These are phyloP conservation scores for Athalia cordata DNA, from an alignment of 2,888 invertebrate species.

Conservation along the genomic window DNA sequence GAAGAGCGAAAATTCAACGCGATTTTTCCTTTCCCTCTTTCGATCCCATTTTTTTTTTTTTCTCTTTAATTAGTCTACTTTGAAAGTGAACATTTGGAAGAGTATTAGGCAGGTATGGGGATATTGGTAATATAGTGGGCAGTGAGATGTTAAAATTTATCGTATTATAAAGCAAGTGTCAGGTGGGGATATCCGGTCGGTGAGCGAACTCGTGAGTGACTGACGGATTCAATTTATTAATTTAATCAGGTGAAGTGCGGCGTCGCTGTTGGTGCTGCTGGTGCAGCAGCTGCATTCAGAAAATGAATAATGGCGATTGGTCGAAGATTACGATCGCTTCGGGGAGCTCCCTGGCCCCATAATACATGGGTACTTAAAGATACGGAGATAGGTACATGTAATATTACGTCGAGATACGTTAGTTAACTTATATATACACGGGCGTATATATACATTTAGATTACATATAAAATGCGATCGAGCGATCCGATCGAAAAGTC, in stretches of 20 bases:
- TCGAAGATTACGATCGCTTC: slow-evolving; percentile 30
- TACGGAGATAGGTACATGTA: slow-evolving; percentile 26
- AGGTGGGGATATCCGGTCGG: slow-evolving; percentile 30
- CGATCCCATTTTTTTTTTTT: too few species aligned
- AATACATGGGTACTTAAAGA: slow-evolving; percentile 34
- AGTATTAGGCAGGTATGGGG: too few species aligned
- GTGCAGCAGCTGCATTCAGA: slow-evolving; percentile 31
- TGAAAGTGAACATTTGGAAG: too few species aligned
- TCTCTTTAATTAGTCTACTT: too few species aligned
- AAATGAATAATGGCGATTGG: slow-evolving; percentile 40
- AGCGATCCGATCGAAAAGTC: slow-evolving; percentile 19
- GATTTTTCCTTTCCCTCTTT: too few species aligned
- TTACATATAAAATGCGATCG: slow-evolving; percentile 10
- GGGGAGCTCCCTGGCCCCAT: slow-evolving; percentile 4
- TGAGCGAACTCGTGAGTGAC: slow-evolving; percentile 29
- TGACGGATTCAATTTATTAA: slow-evolving; percentile 43
- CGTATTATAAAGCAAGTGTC: not conserved
- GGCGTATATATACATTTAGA: not conserved
- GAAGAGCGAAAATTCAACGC: too few species aligned
- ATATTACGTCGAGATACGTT: slow-evolving; percentile 21
- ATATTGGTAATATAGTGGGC: too few species aligned
- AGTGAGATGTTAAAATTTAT: not conserved
- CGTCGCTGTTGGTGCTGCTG: too few species aligned
- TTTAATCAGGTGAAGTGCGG: slow-evolving; percentile 33
- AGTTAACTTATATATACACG: not conserved